phyloP scores from a whole-genome alignment of 2,888 invertebrate genomes.

The Lithophane leautieri region DNA sequence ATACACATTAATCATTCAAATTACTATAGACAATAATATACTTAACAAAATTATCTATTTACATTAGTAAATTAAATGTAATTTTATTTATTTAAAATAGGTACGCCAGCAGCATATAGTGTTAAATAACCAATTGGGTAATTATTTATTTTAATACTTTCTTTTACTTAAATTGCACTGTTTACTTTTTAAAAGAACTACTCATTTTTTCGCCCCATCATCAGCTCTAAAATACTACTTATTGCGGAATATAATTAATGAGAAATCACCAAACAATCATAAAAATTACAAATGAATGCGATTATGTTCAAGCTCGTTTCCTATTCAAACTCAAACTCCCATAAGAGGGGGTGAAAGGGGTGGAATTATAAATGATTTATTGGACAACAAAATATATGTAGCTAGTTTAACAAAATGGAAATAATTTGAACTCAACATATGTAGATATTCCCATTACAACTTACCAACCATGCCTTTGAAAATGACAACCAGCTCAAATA shows the following conservation, averaged over 20 bases:
- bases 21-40: too few species aligned
- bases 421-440: background rate
- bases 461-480: constrained; percentile 3
- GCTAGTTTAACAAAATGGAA: too few species aligned
- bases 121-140: too few species aligned
- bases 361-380: background rate
- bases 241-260: background rate
- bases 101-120: too few species aligned
- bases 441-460: background rate
- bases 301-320: background rate
- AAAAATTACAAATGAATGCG: background rate
- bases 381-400: background rate
- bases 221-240: background rate
- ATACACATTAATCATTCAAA: too few species aligned
- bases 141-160: background rate
- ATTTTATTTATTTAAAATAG: too few species aligned
- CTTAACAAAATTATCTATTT: too few species aligned
- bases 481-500: constrained; percentile 21
- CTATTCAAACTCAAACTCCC: background rate
- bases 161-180: background rate
- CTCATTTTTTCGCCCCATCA: background rate
- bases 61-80: too few species aligned
- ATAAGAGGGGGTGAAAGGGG: background rate
- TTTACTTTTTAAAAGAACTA: background rate
- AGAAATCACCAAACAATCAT: background rate